Base-by-base conservation (phyloP, 2,797 vertebrate species). In the Synanceia verrucosa region DNA sequence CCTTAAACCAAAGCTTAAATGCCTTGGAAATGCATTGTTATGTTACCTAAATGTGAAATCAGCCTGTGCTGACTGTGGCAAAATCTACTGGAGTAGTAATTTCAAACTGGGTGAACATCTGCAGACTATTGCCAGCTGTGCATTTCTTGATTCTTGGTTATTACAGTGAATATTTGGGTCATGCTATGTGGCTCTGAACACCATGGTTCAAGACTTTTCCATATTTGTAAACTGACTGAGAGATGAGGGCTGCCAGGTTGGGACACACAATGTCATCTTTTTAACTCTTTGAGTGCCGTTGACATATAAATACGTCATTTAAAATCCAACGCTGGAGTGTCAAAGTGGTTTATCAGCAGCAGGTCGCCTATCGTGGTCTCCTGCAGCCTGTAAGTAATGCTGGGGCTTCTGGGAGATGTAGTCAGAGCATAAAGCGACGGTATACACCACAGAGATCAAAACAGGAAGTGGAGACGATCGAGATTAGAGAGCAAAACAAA, bases 151-250 rank as follows among this genome's bases (percentile, higher is more conserved):
- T 61, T 63, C 16, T 23, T 43, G n/a, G 9, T 26, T 39, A 31
- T 67, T 24, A 11, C 9, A 2, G 18, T 61, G 26, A 55, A 41
- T 55, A 28, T 28, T 65, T 24, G 21, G 14, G n/a, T 50, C 8
- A n/a, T 44, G 19, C 5, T 58, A 29, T 67, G 56, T 63, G 33
- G 51, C 51, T 33, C 28, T 21, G 55, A 56, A 41, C 10, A 0
- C 4, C 9, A 9, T 43, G 18, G 14, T 62, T 46, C 10, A 33
- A 26, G 10, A 19, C 39, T 67, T 73, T 46, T 39, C 14, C n/a
- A 51, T 67, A 34, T 21, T 18, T 63, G 58, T 73, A 72, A 78
- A 76, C n/a, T 24, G 43, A 64, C 34, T 70, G 59, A 68, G 50
- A 65, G 43, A 73, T 68, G 59, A 75, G 4, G 24, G 23, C 46